A percentile compares a stretch with the other conserved stretches of the same genome.
Conservation (phyloP, 2,888 invertebrate genomes). For the Tenthredo distinguenda region DNA sequence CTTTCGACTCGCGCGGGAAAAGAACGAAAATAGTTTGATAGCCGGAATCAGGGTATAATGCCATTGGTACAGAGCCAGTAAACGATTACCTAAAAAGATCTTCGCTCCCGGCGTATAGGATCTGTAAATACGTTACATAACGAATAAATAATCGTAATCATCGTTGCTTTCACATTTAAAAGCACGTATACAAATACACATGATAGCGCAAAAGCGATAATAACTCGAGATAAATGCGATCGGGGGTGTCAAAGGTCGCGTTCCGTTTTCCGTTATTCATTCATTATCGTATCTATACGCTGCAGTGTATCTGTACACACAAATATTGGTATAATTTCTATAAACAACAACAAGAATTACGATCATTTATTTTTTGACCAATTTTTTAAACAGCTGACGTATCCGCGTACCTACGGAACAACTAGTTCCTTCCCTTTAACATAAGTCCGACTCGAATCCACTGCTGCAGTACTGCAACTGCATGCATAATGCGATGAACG, state of each 20-base stretch:
- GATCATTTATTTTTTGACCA: neutral
- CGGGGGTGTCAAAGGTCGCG: constrained; percentile 7
- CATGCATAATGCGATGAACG: neutral
- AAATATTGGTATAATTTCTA: neutral
- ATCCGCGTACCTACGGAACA: neutral
- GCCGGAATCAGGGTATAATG: neutral
- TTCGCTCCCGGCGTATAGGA: neutral
- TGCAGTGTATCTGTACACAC: neutral
- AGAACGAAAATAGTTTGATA: neutral
- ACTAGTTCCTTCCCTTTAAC: neutral
- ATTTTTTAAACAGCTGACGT: neutral
- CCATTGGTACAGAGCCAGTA: neutral
- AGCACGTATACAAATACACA: neutral
- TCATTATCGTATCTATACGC: neutral
- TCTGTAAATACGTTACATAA: neutral
- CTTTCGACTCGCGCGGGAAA: neutral
- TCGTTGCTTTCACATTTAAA: neutral
- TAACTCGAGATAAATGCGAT: neutral
- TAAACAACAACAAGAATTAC: neutral
- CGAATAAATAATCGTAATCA: neutral
- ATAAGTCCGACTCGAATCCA: neutral
- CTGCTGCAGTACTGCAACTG: neutral
- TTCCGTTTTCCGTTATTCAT: neutral
- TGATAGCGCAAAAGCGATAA: constrained; percentile 13
- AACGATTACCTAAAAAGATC: neutral